Evolutionary conservation across 1,140 invertebrate species (phyloP).

Genomic region (Cherax quadricarinatus): DNA sequence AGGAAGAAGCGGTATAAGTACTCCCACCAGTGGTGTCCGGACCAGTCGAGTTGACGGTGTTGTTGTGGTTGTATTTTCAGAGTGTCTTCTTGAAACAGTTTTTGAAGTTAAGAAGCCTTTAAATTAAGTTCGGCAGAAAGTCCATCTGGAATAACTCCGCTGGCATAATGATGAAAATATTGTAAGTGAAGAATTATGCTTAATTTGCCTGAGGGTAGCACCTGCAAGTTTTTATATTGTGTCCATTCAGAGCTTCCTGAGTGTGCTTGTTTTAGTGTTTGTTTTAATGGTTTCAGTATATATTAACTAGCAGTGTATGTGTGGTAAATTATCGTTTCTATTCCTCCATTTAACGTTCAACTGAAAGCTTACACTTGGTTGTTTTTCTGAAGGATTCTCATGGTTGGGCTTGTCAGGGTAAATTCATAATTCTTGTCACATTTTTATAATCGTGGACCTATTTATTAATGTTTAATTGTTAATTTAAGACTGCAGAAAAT

Average conservation of each 20-base stretch:
- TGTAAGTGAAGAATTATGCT: background rate
- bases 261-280: constrained; percentile 4
- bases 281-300: background rate
- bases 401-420: too few species aligned
- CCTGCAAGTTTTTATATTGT: background rate
- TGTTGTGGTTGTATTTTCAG: background rate
- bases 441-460: too few species aligned
- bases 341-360: too few species aligned
- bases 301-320: background rate
- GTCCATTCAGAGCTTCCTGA: background rate
- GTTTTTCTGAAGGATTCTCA: too few species aligned
- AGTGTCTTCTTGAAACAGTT: too few species aligned
- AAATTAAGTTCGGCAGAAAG: background rate
- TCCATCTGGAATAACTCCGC: background rate
- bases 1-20: background rate
- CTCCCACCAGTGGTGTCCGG: background rate
- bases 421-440: too few species aligned
- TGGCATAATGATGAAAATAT: background rate
- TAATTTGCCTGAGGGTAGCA: background rate
- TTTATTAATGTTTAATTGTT: too few species aligned
- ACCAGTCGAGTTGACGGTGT: background rate
- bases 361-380: too few species aligned
- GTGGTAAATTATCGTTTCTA: too few species aligned
- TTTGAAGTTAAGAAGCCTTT: background rate
- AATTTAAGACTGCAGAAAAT: too few species aligned